phyloP scores from a whole-genome alignment of 2,113 vertebrate genomes.

The Aegithalos caudatus region DNA sequence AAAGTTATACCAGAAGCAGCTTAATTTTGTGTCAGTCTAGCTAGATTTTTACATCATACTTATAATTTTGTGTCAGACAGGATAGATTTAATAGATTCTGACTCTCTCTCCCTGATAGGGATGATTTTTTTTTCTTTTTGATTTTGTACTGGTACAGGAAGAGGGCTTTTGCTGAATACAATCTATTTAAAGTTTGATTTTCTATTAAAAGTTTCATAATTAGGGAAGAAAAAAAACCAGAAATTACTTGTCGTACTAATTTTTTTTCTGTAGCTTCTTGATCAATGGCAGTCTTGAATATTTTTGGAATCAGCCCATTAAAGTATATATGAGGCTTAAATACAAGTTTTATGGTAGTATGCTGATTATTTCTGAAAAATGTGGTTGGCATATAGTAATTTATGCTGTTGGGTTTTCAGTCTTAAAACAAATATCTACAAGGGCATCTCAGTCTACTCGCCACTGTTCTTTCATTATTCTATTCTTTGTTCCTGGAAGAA shows the following conservation, averaged over 20 bases:
- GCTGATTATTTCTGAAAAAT: not conserved
- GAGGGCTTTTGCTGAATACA: not conserved
- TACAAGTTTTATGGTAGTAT: not conserved
- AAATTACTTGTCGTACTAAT: not conserved
- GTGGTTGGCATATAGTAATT: not conserved
- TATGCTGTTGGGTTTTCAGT: not conserved
- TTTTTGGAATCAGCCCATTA: not conserved
- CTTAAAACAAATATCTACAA: not conserved
- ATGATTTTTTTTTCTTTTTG: not conserved
- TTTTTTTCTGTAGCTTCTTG: not conserved
- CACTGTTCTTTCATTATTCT: not conserved
- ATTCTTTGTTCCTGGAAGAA: not conserved
- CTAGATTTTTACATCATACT: not conserved
- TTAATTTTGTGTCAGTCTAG: not conserved
- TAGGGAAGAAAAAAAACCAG: not conserved
- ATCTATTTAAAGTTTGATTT: not conserved
- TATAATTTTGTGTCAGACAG: not conserved
- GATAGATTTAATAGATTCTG: not conserved
- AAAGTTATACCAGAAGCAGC: not conserved
- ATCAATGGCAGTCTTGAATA: not conserved
- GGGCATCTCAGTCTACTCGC: not conserved
- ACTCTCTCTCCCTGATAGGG: not conserved
- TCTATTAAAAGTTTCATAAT: not conserved
- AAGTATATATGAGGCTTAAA: not conserved
- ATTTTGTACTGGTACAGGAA: not conserved